Evolutionary conservation across 2,113 vertebrate species (phyloP).

Genomic region (Larimichthys crocea): DNA sequence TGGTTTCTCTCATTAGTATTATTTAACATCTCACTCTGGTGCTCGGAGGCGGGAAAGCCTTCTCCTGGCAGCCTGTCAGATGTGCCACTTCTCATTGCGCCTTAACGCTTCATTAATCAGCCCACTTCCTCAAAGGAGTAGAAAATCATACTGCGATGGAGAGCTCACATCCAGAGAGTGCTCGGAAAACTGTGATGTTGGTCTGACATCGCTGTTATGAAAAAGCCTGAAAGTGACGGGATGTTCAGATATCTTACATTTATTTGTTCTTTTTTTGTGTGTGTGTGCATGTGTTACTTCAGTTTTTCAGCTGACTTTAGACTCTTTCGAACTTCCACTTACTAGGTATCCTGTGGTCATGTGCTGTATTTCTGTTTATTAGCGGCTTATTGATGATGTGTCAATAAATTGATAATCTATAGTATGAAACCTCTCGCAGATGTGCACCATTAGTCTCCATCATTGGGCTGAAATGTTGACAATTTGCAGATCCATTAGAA

Average conservation of each 20-base stretch:
- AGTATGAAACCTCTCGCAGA: not conserved
- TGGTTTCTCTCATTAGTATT: slow-evolving; percentile 68
- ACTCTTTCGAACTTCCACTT: not conserved
- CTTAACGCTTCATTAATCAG: slow-evolving; percentile 63
- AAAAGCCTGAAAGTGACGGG: not conserved
- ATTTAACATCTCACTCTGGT: slow-evolving; percentile 62
- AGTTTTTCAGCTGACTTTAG: not conserved
- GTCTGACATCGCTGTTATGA: slow-evolving; percentile 1
- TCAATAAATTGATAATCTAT: slow-evolving; percentile 35
- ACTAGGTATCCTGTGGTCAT: not conserved
- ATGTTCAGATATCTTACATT: not conserved
- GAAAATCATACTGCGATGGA: slow-evolving; percentile 19
- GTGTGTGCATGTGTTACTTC: not conserved
- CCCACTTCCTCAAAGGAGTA: slow-evolving; percentile 19
- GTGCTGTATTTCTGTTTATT: slow-evolving; percentile 5
- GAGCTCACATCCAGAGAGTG: slow-evolving; percentile 14
- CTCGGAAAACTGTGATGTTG: slow-evolving; percentile 28
- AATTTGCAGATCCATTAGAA: not conserved
- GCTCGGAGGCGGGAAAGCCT: slow-evolving; percentile 38
- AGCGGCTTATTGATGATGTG: slow-evolving; percentile 3
- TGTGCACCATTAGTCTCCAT: slow-evolving; percentile 14
- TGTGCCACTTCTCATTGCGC: slow-evolving; percentile 54
- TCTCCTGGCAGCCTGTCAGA: slow-evolving; percentile 60
- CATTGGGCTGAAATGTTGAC: slow-evolving; percentile 2
- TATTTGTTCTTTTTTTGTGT: not conserved